Base-by-base conservation (phyloP, 2,113 vertebrate genomes). In the Deroptyus accipitrinus region DNA sequence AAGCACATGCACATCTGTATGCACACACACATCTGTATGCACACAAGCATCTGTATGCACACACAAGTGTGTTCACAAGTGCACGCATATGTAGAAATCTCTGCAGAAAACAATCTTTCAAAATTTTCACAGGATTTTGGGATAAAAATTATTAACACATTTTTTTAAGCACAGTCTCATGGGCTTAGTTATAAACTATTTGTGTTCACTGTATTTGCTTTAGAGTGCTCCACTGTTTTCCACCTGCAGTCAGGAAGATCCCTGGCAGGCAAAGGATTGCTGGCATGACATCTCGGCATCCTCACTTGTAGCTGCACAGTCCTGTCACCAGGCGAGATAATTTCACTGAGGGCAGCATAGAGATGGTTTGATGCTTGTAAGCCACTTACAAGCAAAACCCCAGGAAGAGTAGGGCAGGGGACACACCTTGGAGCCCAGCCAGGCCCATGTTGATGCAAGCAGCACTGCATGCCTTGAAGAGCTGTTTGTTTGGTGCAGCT, bases 171-270 rank as follows among this genome's bases (percentile, higher is more conserved):
- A 57, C 10, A 44, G 2, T 67, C 2, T 28, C 39, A 35, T 1
- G 3, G 23, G 46, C 10, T 88, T 72, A 46, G 74, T 83, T 44
- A 52, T 77, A 81, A 69, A 14, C 6, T 62, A 2, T 62, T 90
- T 57, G 1, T n/a, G 35, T 68, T 83, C 18, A 31, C 27, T 61
- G 1, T 39, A 20, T n/a, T 63, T 78, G 23, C 24, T 86, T 67
- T 66, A 37, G 31, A 54, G 10, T 17, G 44, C 24, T 28, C 35
- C 41, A 8, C 37, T 76, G 31, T 77, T 88, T 94, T 86, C 76
- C 14, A 24, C 48, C 75, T 2, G 0, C 48, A 63, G 42, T 23
- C 1, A 2, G 30, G 16, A 46, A 2, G 0, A 44, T 54, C 42
- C 72, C 30, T 51, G 42, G 23, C 79, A 86, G 44, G 48, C 35